phyloP scores from a whole-genome alignment of 2,797 vertebrate genomes.

The Alectoris magna region DNA sequence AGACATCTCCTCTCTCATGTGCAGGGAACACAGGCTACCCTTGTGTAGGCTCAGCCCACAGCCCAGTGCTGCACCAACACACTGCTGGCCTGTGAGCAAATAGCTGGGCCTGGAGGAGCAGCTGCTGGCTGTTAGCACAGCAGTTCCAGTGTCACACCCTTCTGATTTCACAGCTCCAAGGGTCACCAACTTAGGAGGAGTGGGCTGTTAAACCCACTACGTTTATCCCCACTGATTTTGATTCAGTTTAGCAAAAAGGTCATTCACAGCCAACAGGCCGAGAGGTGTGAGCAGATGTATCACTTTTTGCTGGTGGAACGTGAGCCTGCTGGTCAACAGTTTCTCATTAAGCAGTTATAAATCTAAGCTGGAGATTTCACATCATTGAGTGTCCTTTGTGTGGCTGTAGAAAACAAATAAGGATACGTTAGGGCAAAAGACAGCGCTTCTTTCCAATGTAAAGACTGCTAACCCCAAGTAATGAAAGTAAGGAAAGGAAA shows the following conservation, averaged over 20 bases:
- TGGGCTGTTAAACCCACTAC: neutral
- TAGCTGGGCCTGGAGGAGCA: neutral
- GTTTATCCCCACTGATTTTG: too few species aligned
- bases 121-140: neutral
- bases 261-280: fast-evolving
- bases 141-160: neutral
- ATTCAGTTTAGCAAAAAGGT: too few species aligned
- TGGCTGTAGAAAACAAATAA: neutral
- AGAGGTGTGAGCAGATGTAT: neutral
- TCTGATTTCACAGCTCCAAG: neutral
- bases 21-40: constrained; percentile 2
- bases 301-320: neutral
- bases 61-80: fast-evolving
- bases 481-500: neutral
- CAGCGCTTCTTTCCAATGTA: neutral
- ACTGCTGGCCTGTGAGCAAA: neutral
- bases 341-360: neutral
- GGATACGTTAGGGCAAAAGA: neutral
- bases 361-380: neutral
- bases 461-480: neutral
- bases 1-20: fast-evolving
- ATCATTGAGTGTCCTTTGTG: neutral
- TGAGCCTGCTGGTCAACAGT: neutral
- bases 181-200: neutral
- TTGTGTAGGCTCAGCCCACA: neutral